Conservation (phyloP, 2,797 vertebrate species). For the Gambelia wislizenii region DNA sequence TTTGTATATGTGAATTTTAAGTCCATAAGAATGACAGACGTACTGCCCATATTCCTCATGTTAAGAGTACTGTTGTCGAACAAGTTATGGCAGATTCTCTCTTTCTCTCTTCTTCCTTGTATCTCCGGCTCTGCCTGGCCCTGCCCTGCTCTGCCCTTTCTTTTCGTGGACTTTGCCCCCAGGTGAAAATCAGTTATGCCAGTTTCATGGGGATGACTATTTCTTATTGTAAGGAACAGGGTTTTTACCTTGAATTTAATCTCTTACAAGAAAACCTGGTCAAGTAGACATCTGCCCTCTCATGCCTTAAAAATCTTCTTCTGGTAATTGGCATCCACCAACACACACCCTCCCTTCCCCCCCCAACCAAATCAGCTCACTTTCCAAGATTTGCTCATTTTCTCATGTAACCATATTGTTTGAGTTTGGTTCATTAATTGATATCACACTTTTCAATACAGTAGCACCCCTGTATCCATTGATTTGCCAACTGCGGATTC, state of each 20-base stretch:
- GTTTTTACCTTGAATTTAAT: not conserved
- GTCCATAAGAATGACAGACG: conserved; percentile 31
- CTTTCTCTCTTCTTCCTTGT: not conserved
- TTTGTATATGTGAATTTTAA: conserved; percentile 26
- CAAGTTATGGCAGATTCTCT: conserved; percentile 11
- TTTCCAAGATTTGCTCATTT: not conserved
- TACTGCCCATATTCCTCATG: not conserved
- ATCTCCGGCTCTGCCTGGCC: conserved; percentile 12
- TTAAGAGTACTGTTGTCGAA: not conserved
- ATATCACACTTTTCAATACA: not conserved
- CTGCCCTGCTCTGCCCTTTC: not conserved
- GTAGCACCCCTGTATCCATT: no score
- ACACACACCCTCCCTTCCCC: no score
- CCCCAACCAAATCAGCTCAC: not conserved
- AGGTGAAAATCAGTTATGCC: not conserved
- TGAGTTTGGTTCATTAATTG: not conserved
- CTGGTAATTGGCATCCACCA: not conserved
- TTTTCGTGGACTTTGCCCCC: conserved; percentile 16
- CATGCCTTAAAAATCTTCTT: not conserved
- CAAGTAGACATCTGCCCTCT: no score
- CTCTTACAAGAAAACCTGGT: not conserved
- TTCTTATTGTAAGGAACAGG: not conserved
- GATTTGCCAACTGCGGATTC: no score
- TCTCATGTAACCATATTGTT: not conserved
- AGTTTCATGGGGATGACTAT: not conserved